Base-by-base conservation (phyloP, 2,888 invertebrate genomes). In the Tenthredo notha region DNA sequence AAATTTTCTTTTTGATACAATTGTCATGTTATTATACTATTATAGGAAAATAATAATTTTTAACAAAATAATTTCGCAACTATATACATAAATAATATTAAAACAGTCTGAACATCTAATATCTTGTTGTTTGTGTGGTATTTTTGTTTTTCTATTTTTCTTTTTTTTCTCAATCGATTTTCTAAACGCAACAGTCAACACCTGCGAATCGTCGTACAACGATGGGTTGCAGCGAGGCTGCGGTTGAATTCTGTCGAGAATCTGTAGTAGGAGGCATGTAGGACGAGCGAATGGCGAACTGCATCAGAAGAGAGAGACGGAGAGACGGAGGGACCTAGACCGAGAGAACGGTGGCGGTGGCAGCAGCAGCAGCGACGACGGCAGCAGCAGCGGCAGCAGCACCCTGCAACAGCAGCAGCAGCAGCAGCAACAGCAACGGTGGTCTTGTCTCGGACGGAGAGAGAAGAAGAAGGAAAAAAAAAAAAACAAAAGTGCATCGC, bases 201-300 rank as follows among this genome's bases (percentile, higher is more conserved):
- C 77, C 77, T 77, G 77, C 54, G 40, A 77, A 29, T 54, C 54
- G n/a, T 15, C 47, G 67, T 29, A 29, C 67, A 72, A 67, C 72
- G 84, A 70, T 61, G 61, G 74, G 77, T 58, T 61, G 70, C 25
- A 80, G 21, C 78, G 67, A 77, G 29, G 43, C 67, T 47, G 83
- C 67, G 90, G 89, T 90, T 90, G 91, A 91, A 91, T 91, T 91
- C 90, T 90, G 89, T 85, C 84, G 88, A 88, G 89, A 90, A 92
- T 92, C 90, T 92, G 90, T 92, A 91, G 91, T 91, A 92, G 90
- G 91, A 91, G 91, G 92, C 92, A 92, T 92, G 91, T 92, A 92
- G 92, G 91, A 91, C 91, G 92, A 91, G 90, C 89, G 91, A 90
- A 92, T 92, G 89, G 91, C 90, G 91, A 92, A 90, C 90, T 89